Percentiles rank a stretch among this genome's conserved stretches.
Evolutionary conservation across 2,797 vertebrate species (phyloP).

Genomic region (Pagetopsis macropterus): DNA sequence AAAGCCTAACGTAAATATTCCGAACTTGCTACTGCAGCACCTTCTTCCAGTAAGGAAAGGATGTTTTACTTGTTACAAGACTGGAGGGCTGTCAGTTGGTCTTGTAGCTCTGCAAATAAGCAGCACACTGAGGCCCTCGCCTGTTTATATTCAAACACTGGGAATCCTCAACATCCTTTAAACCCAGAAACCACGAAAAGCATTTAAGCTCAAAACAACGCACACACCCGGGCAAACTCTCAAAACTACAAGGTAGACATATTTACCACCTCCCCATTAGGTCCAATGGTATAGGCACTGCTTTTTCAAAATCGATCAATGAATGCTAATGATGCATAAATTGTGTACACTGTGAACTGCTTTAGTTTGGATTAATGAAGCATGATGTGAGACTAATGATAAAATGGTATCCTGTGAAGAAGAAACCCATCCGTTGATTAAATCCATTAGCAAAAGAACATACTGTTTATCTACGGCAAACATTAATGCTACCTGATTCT

Average conservation of each 20-base stretch:
- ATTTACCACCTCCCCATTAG: conserved; percentile 9
- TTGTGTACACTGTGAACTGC: conserved; percentile 7
- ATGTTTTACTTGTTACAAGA: conserved; percentile 6
- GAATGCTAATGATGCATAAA: conserved; percentile 25
- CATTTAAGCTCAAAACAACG: not conserved
- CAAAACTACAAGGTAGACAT: not conserved
- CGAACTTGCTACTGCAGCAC: not conserved
- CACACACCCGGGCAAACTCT: not conserved
- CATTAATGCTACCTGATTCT: not conserved
- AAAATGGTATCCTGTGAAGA: conserved; percentile 8
- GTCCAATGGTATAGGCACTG: conserved; percentile 8
- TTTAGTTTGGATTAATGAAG: conserved; percentile 41
- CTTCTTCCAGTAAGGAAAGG: conserved; percentile 4
- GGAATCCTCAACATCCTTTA: conserved; percentile 11
- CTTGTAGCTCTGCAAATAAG: conserved; percentile 25
- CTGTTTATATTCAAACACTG: conserved; percentile 35
- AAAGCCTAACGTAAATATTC: conserved; percentile 9
- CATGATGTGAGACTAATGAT: conserved; percentile 25
- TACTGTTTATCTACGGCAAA: conserved; percentile 14
- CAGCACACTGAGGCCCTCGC: conserved; percentile 47
- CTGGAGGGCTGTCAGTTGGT: conserved; percentile 26
- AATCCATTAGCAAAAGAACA: conserved; percentile 34
- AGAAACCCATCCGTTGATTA: conserved; percentile 24
- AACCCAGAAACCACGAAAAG: conserved; percentile 20
- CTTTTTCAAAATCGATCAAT: not conserved